Evolutionary conservation across 2,797 vertebrate genomes (phyloP).

Genomic region (Cirrhinus mrigala): DNA sequence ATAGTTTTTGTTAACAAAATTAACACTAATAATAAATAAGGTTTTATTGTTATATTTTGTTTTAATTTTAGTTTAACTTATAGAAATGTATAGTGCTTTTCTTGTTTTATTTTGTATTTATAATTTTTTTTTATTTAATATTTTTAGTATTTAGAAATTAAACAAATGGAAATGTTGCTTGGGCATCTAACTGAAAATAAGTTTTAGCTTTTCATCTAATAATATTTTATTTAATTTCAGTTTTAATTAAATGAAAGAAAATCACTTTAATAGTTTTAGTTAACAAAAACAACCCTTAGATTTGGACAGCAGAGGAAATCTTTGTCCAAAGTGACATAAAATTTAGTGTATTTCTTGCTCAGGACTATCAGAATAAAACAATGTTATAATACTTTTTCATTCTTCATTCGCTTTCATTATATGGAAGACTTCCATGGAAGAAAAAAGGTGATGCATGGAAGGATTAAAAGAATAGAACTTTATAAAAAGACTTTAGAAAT

Average conservation of each 20-base stretch:
- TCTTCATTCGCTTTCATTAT: neutral
- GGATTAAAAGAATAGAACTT: neutral
- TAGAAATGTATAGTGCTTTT: too few relatives aligned
- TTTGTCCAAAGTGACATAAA: neutral
- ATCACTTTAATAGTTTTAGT: neutral
- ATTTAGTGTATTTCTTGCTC: neutral
- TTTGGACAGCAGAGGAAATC: neutral
- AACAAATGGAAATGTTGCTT: too few relatives aligned
- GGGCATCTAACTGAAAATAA: neutral
- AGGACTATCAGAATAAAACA: neutral
- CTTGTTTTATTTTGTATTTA: too few relatives aligned
- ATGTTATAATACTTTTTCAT: neutral
- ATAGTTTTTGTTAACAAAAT: too few relatives aligned
- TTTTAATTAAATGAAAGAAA: neutral
- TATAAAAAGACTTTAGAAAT: too few relatives aligned
- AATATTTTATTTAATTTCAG: neutral
- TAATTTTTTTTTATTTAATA: too few relatives aligned
- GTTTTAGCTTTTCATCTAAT: neutral
- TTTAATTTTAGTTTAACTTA: too few relatives aligned
- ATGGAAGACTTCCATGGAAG: neutral
- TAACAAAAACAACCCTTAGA: neutral
- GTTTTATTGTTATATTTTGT: too few relatives aligned
- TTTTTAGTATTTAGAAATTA: too few relatives aligned
- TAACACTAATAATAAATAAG: too few relatives aligned
- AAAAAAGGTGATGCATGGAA: neutral